phyloP scores from a whole-genome alignment of 2,797 vertebrate species.

The Holocentrus rufus region DNA sequence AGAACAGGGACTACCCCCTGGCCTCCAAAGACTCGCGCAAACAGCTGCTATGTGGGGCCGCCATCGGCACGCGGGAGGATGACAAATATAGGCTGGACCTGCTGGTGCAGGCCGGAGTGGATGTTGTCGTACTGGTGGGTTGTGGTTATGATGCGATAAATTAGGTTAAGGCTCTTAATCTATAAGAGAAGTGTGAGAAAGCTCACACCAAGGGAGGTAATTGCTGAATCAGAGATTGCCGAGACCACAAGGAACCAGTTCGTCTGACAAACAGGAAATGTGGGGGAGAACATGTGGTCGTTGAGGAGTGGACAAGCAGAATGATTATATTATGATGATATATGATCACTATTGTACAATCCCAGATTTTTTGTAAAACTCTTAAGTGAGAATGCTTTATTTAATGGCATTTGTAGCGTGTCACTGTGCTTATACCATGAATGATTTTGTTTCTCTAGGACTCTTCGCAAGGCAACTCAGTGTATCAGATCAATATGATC shows the following conservation, averaged over 20 bases:
- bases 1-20: conserved; percentile 93
- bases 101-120: conserved; percentile 89
- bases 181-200: not conserved
- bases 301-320: no score
- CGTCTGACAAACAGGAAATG: not conserved
- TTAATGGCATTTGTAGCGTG: no score
- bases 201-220: not conserved
- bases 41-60: conserved; percentile 92
- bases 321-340: no score
- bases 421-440: not conserved
- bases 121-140: conserved; percentile 91
- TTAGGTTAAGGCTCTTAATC: not conserved
- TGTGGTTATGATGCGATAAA: conserved; percentile 66
- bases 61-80: conserved; percentile 92
- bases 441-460: conserved; percentile 78
- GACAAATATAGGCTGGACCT: conserved; percentile 94
- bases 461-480: conserved; percentile 93
- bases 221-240: not conserved
- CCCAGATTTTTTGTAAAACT: no score
- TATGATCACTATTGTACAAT: no score
- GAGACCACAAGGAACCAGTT: not conserved
- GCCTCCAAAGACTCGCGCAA: conserved; percentile 94
- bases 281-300: not conserved
- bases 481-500: conserved; percentile 93
- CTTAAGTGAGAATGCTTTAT: no score